A percentile compares a stretch with the other conserved stretches of the same genome.
These are phyloP conservation scores for Eupithecia pulchellata DNA, from an alignment of 2,888 invertebrate genomes.

Conservation along the genomic window DNA sequence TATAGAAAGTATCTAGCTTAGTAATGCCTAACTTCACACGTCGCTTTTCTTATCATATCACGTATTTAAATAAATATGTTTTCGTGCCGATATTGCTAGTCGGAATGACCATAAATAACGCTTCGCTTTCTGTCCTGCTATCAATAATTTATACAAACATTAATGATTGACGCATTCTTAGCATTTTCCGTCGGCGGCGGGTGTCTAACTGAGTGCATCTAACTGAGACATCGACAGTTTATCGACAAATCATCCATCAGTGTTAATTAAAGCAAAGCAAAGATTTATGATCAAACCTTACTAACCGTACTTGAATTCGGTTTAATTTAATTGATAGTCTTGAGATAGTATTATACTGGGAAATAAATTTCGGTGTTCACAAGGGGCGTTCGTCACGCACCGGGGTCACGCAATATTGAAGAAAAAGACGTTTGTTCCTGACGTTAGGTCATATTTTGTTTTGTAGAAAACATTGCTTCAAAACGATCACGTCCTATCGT, in stretches of 20 bases:
- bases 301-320: neutral
- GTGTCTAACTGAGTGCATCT: conserved; percentile 40
- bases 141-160: conserved; percentile 31
- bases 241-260: conserved; percentile 37
- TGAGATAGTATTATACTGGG: conserved; percentile 1
- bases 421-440: neutral
- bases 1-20: neutral
- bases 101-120: conserved; percentile 18
- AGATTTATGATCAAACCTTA: conserved; percentile 9
- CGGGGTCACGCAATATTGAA: conserved; percentile 24
- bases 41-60: neutral
- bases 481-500: neutral
- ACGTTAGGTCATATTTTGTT: neutral
- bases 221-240: conserved; percentile 32
- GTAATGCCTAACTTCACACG: no score
- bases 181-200: conserved; percentile 30
- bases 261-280: conserved; percentile 35
- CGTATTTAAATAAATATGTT: conserved; percentile 2
- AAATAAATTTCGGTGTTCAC: conserved; percentile 16
- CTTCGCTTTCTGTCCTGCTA: conserved; percentile 24
- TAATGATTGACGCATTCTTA: conserved; percentile 42
- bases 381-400: conserved; percentile 25
- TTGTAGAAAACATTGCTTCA: neutral
- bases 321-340: conserved; percentile 14
- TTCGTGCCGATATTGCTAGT: neutral